These are phyloP conservation scores for Drosophila tripunctata DNA, from an alignment of 2,888 invertebrate species.

Conservation along the genomic window DNA sequence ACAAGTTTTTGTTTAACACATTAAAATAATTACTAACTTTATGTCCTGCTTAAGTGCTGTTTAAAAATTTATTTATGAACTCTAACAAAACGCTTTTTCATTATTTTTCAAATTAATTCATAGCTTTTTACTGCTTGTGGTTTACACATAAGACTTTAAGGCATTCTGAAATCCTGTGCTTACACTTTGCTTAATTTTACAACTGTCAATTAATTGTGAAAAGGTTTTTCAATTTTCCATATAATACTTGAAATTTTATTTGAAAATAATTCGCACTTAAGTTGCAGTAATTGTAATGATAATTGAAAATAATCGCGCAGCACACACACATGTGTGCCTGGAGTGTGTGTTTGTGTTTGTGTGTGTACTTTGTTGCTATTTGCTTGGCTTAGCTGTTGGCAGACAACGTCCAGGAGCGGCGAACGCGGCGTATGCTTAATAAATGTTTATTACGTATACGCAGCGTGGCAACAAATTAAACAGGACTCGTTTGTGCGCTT, in stretches of 20 bases:
- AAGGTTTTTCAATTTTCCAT: slow-evolving; percentile 10
- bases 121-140: too few relatives aligned
- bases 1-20: too few relatives aligned
- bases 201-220: slow-evolving; percentile 5
- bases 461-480: slow-evolving; percentile 57
- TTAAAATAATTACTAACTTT: too few relatives aligned
- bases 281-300: slow-evolving; percentile 13
- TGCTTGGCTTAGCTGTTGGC: neutral
- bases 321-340: neutral
- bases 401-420: slow-evolving; percentile 4
- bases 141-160: too few relatives aligned
- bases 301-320: slow-evolving; percentile 16
- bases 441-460: slow-evolving; percentile 58
- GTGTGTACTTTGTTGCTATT: neutral
- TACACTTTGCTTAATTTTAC: neutral
- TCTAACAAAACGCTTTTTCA: too few relatives aligned
- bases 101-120: too few relatives aligned
- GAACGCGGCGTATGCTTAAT: slow-evolving; percentile 26
- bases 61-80: too few relatives aligned
- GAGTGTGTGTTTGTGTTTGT: neutral
- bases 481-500: slow-evolving; percentile 39
- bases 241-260: slow-evolving; percentile 8
- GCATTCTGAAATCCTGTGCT: too few relatives aligned
- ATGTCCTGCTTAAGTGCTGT: too few relatives aligned
- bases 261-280: slow-evolving; percentile 17